A percentile compares a stretch with the other conserved stretches of the same genome.
phyloP scores from a whole-genome alignment of 2,888 invertebrate species.

The Ectropis crepuscularia region DNA sequence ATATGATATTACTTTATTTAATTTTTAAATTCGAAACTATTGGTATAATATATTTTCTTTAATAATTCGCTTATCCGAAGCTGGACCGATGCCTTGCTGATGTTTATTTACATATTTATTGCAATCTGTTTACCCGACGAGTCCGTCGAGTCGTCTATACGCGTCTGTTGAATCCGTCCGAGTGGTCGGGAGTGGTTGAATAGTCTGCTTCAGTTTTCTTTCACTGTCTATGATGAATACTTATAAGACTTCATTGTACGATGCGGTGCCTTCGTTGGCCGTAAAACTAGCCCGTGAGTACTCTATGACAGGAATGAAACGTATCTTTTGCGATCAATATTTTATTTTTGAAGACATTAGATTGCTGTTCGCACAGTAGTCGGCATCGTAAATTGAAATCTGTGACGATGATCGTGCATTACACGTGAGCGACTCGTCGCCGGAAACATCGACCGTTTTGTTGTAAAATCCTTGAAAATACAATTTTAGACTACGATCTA shows the following conservation, averaged over 20 bases:
- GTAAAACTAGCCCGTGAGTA: not conserved
- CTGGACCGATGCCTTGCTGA: conserved; percentile 65
- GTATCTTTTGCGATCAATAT: not conserved
- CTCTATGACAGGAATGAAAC: too few species aligned
- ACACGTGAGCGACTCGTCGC: conserved; percentile 16
- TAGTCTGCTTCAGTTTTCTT: conserved; percentile 56
- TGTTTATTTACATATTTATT: conserved; percentile 82
- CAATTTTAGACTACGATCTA: conserved; percentile 22
- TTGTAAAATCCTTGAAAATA: conserved; percentile 24
- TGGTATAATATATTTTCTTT: conserved; percentile 56
- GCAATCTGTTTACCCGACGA: conserved; percentile 73
- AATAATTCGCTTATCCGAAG: conserved; percentile 70
- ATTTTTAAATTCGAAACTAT: conserved; percentile 81
- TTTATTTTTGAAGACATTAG: not conserved
- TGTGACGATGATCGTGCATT: conserved; percentile 57
- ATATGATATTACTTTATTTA: conserved; percentile 73
- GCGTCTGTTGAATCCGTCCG: conserved; percentile 16
- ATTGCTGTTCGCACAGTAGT: not conserved
- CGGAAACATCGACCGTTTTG: conserved; percentile 16
- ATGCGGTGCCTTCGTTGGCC: not conserved
- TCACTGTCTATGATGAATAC: conserved; percentile 81
- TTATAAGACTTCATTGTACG: conserved; percentile 38
- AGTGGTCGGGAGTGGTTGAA: conserved; percentile 26
- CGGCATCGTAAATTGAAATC: conserved; percentile 18
- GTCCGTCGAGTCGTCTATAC: conserved; percentile 49